phyloP scores from a whole-genome alignment of 2,888 invertebrate species.

The Periphyllus acericola region DNA sequence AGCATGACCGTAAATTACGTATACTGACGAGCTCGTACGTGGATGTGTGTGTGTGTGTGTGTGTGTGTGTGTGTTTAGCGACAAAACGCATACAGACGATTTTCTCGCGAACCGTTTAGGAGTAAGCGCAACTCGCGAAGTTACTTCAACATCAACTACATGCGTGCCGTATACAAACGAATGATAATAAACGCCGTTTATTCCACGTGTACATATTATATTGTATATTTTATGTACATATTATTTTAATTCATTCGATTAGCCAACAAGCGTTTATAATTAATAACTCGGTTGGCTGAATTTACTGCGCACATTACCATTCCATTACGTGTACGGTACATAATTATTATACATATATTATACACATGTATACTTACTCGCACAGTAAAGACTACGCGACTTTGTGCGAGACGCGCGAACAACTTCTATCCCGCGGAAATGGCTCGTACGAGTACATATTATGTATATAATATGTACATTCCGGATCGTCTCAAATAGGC shows the following conservation, averaged over 20 bases:
- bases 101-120: neutral
- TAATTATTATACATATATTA: too few species aligned
- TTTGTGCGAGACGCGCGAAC: neutral
- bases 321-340: neutral
- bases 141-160: neutral
- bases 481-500: neutral
- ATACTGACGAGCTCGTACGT: neutral
- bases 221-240: neutral
- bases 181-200: conserved; percentile 14
- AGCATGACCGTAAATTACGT: conserved; percentile 8
- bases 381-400: too few species aligned
- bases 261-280: conserved; percentile 15
- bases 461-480: neutral
- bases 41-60: neutral
- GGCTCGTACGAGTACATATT: neutral
- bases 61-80: neutral
- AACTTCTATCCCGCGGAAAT: neutral
- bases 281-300: conserved; percentile 15
- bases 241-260: conserved; percentile 37
- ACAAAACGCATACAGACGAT: conserved; percentile 2
- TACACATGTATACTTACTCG: too few species aligned
- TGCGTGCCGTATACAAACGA: neutral
- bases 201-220: neutral
- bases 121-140: neutral
- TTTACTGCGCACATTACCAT: neutral